Percentiles rank a stretch among this genome's conserved stretches.
Conservation (phyloP, 2,113 vertebrate genomes). For the Forbesichthys agassizii region DNA sequence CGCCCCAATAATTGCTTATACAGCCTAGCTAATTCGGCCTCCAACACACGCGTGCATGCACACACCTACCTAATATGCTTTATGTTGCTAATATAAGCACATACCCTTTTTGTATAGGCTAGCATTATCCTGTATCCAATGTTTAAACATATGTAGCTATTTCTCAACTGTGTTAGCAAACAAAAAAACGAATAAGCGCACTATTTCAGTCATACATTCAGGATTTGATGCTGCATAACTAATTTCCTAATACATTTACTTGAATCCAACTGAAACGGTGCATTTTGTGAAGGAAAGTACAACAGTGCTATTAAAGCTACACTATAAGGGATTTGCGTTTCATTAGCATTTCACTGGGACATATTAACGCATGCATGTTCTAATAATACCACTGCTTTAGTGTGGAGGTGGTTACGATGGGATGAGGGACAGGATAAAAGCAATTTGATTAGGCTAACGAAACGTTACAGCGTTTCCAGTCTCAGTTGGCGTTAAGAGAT, state of each 20-base stretch:
- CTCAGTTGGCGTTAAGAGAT: conserved; percentile 62
- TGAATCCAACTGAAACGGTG: conserved; percentile 54
- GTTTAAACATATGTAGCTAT: conserved; percentile 49
- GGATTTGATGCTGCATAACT: conserved; percentile 51
- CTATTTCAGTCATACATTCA: conserved; percentile 48
- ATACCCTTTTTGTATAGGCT: conserved; percentile 1
- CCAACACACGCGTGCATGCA: conserved; percentile 37
- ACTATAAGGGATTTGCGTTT: conserved; percentile 61
- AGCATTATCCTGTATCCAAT: conserved; percentile 45
- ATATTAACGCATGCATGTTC: conserved; percentile 61
- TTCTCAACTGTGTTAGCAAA: conserved; percentile 33
- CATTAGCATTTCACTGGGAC: conserved; percentile 69
- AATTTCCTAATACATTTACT: conserved; percentile 58
- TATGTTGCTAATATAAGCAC: conserved; percentile 43
- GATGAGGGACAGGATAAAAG: conserved; percentile 52
- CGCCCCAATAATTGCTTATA: conserved; percentile 78
- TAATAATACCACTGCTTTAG: conserved; percentile 55
- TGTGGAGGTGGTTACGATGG: conserved; percentile 54
- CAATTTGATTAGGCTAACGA: conserved; percentile 50
- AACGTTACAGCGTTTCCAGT: conserved; percentile 54
- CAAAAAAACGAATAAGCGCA: conserved; percentile 53
- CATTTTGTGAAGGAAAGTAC: conserved; percentile 34
- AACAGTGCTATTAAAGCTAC: conserved; percentile 60
- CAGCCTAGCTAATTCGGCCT: conserved; percentile 76
- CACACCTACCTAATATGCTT: conserved; percentile 41